Base-by-base conservation (phyloP, 2,888 invertebrate genomes). In the Agrenia bidenticulata region DNA sequence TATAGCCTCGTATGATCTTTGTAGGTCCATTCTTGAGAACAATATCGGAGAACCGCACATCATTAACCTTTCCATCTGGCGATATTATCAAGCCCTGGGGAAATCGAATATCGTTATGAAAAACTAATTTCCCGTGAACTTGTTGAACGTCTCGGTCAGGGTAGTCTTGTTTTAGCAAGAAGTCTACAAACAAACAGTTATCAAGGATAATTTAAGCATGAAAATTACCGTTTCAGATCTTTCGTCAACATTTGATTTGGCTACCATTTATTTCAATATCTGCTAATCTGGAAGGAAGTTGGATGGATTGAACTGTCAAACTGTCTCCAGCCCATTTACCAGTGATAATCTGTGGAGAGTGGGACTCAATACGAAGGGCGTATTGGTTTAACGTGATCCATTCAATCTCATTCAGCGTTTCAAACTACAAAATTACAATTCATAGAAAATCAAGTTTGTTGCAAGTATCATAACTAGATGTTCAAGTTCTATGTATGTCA, bases 41-140 rank as follows among this genome's bases (percentile, higher is more conserved):
- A 27, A 73, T 41, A 11, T 70, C 55, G 9, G 66, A 66, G 56
- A 70, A 72, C 17, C n/a, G 42, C 1, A 73, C 69, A 9, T 39
- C 59, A 51, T 72, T 72, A 5, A 73, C 59, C 0, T n/a, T 53
- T 7, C 64, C 54, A 11, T 56, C 39, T 17, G 49, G 27, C 13
- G 26, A 39, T 1, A 66, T 49, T n/a, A 51, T 4, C 7, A 51
- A 13, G 19, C 24, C 24, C 23, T 24, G 4, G 5, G 9, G 4
- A 7, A 51, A 24, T 4, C 7, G 24, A 15, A 24, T 23, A 7
- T 13, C 15, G 7, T 7, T 19, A 23, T 23, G 2, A 24, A 51
- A 51, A 11, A 17, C 15, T 23, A 51, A 5, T 2, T 7, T 19
- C 9, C 51, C 51, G 5, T 51, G 23, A 5, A 51, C 13, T 17